phyloP scores from a whole-genome alignment of 2,113 vertebrate species.

The Halichoerus grypus region DNA sequence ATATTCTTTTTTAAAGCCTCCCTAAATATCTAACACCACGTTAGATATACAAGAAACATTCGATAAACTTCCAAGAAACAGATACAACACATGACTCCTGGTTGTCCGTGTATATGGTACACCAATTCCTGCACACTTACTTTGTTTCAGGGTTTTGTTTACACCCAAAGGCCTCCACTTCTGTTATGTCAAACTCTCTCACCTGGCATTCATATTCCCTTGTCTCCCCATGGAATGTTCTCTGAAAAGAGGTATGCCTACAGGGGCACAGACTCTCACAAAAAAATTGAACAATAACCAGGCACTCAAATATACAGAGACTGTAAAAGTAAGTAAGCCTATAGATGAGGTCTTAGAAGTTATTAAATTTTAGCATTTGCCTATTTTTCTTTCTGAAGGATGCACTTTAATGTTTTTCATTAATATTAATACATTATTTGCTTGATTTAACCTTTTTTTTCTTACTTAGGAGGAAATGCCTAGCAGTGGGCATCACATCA shows the following conservation, averaged over 20 bases:
- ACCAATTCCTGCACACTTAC: not conserved
- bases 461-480: not conserved
- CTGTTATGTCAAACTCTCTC: not conserved
- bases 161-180: not conserved
- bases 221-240: not conserved
- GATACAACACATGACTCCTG: not conserved
- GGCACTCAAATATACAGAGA: not conserved
- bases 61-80: not conserved
- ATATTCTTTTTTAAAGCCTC: not conserved
- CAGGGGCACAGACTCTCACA: not conserved
- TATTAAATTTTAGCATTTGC: constrained; percentile 37
- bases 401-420: not conserved
- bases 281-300: not conserved
- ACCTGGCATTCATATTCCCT: not conserved
- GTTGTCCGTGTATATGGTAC: not conserved
- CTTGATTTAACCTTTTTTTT: constrained; percentile 72
- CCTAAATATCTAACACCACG: not conserved
- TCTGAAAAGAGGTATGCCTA: not conserved
- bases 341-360: not conserved
- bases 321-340: not conserved
- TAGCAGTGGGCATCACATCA: not conserved
- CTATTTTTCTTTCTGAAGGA: constrained; percentile 47
- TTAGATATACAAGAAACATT: not conserved
- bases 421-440: constrained; percentile 38
- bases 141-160: constrained; percentile 12